Base-by-base conservation (phyloP, 2,888 invertebrate species). In the Sarcophaga caerulescens region DNA sequence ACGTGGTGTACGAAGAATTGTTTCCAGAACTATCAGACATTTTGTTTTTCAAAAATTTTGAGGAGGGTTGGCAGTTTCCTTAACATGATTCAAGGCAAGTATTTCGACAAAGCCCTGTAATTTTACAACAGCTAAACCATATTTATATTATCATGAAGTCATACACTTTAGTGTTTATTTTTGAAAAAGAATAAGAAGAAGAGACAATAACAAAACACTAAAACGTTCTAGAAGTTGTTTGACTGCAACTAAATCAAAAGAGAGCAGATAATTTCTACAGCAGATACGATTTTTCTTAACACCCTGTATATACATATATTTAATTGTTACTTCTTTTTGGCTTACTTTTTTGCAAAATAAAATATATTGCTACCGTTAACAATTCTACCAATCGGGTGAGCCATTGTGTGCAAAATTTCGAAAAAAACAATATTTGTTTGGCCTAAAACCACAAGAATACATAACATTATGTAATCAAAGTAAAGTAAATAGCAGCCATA, bases 371-470 rank as follows among this genome's bases (percentile, higher is more conserved):
- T 62, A 73, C 60, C 71, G 65, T 52, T 60, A 76, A 47, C 14
- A 21, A n/a, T 35, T 35, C 35, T 35, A 35, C 35, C 35, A 66
- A 66, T 19, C 17, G 19, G 2, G 8, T 66, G 19, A 66, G 66
- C 35, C n/a, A 57, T 12, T 57, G 4, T 12, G 5, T 60, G n/a
- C 17, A 17, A 19, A 17, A 60, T 60, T 60, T 19, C n/a, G 3
- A 60, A 60, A 60, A 60, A 14, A 60, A 6, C 19, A 19, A n/a
- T 44, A 6, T 44, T 44, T 44, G n/a, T 75, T 65, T 75, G 25
- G 19, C 14, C 21, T 35, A 45, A 86, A 88, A 88, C 87, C 87
- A 85, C 87, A 86, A 86, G 75, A 83, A 86, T 85, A 83, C 68
- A 74, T 77, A 87, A 80, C 77, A 81, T 84, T 87, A 35, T 79